phyloP scores from a whole-genome alignment of 2,797 vertebrate genomes.

The Novumbra hubbsi region DNA sequence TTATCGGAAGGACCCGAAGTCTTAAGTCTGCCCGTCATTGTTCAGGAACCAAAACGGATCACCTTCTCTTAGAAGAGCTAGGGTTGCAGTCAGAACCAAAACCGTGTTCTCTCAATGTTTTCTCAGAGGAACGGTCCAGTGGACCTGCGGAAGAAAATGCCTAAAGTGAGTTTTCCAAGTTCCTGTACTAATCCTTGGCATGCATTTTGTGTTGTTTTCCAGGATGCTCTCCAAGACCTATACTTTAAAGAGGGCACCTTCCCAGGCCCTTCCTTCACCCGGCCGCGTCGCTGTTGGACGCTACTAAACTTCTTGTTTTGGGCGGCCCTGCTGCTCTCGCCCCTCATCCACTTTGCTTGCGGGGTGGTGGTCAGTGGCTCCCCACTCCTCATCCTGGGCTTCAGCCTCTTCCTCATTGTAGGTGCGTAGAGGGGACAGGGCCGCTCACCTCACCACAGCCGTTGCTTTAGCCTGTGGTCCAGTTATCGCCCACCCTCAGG shows the following conservation, averaged over 20 bases:
- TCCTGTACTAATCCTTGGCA: neutral
- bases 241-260: constrained; percentile 88
- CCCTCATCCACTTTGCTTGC: constrained; percentile 91
- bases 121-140: too few species aligned
- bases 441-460: too few species aligned
- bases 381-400: constrained; percentile 91
- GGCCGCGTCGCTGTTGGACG: constrained; percentile 86
- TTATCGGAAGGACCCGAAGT: too few species aligned
- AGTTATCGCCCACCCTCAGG: neutral
- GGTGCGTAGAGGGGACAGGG: constrained; percentile 70
- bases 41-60: too few species aligned
- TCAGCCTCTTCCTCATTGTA: constrained; percentile 90
- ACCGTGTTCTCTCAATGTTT: too few species aligned
- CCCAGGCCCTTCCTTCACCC: constrained; percentile 83
- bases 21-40: too few species aligned
- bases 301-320: constrained; percentile 95
- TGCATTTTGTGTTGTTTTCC: constrained; percentile 6
- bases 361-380: constrained; percentile 94
- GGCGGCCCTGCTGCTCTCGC: constrained; percentile 93
- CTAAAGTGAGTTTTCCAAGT: neutral
- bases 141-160: neutral
- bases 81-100: too few species aligned
- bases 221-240: constrained; percentile 93
- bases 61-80: too few species aligned
- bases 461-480: neutral